These are phyloP conservation scores for Onychostruthus taczanowskii DNA, from an alignment of 2,113 vertebrate species.

Conservation along the genomic window DNA sequence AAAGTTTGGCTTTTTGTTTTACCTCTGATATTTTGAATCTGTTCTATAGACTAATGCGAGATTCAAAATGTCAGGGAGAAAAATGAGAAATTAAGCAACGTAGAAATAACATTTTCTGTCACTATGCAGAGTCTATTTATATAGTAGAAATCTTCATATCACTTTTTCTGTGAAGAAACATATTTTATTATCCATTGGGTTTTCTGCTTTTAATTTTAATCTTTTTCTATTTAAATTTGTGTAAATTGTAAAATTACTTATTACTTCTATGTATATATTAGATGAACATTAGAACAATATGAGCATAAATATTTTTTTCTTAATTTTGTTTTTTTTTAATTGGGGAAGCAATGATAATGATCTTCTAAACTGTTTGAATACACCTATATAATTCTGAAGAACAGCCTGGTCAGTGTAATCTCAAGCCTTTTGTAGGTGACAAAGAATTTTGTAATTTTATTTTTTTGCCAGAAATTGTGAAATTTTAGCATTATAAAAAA, in stretches of 20 bases:
- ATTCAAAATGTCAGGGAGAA: slow-evolving; percentile 52
- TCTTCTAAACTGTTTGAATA: not conserved
- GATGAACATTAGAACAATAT: not conserved
- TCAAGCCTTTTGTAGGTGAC: not conserved
- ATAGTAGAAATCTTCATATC: not conserved
- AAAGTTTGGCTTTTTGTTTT: slow-evolving; percentile 51
- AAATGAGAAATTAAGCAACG: slow-evolving; percentile 41
- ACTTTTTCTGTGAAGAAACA: not conserved
- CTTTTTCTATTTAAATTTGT: not conserved
- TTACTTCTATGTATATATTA: not conserved
- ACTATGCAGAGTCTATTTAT: not conserved
- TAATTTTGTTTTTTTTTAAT: not conserved
- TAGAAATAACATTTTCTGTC: slow-evolving; percentile 24
- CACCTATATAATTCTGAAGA: not conserved
- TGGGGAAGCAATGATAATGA: not conserved
- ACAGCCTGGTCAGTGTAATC: not conserved
- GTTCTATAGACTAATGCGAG: not conserved
- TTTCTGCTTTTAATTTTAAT: not conserved
- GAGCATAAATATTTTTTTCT: not conserved
- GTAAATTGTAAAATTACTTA: not conserved
- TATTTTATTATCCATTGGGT: not conserved
- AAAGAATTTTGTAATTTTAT: not conserved
- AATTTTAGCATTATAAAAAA: not conserved
- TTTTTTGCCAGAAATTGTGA: not conserved
- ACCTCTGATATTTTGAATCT: slow-evolving; percentile 32